phyloP scores from a whole-genome alignment of 2,113 vertebrate genomes.

The Perognathus longimembris region DNA sequence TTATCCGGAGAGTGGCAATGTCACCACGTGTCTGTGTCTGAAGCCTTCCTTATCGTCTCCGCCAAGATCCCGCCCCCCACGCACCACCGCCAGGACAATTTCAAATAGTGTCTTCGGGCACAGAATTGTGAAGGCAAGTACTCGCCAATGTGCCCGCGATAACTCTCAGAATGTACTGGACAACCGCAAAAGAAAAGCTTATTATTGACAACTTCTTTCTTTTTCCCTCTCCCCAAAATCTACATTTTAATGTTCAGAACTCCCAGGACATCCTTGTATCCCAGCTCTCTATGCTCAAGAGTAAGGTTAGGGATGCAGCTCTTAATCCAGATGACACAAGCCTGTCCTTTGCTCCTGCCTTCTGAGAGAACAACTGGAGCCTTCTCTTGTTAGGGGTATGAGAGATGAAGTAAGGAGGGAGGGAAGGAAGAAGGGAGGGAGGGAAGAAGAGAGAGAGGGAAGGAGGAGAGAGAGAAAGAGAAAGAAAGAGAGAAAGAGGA shows the following conservation, averaged over 20 bases:
- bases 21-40: conserved; percentile 46
- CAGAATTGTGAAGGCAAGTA: conserved; percentile 64
- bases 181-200: conserved; percentile 44
- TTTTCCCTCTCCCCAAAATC: neutral
- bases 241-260: conserved; percentile 15
- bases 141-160: neutral
- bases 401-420: neutral
- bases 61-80: conserved; percentile 55
- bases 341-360: neutral
- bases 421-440: no score
- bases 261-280: neutral
- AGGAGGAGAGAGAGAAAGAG: neutral
- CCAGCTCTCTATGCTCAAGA: neutral
- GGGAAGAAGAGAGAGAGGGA: no score
- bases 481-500: neutral
- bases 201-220: neutral
- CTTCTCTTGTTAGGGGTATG: no score
- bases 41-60: conserved; percentile 34
- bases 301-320: neutral
- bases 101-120: conserved; percentile 66
- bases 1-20: conserved; percentile 66
- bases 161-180: conserved; percentile 44
- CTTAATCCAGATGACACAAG: neutral
- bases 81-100: conserved; percentile 9
- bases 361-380: neutral